phyloP scores from a whole-genome alignment of 53 echinoderm and acorn worm genomes.

The Paracentrotus lividus region DNA sequence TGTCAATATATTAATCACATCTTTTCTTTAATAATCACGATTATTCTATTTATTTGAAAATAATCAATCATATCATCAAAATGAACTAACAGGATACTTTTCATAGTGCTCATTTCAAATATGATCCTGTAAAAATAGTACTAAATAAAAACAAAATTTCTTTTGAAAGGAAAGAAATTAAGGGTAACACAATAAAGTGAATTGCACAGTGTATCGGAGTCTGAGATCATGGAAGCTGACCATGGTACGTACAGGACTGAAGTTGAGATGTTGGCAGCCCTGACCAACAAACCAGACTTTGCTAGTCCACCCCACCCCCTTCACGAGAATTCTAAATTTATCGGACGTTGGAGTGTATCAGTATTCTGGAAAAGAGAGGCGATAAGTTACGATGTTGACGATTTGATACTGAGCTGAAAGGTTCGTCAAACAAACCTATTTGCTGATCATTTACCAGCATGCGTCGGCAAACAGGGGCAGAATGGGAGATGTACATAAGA shows the following conservation, averaged over 20 bases:
- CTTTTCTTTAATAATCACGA: too few relatives aligned
- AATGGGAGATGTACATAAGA: conserved; percentile 61
- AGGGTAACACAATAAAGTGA: too few relatives aligned
- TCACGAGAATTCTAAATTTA: neutral
- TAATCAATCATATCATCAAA: too few relatives aligned
- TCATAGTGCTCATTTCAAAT: too few relatives aligned
- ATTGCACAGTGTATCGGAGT: neutral
- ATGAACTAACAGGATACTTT: too few relatives aligned
- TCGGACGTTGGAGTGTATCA: conserved; percentile 57
- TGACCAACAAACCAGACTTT: neutral
- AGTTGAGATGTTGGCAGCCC: neutral
- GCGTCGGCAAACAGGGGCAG: conserved; percentile 65
- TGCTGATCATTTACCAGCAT: conserved; percentile 70
- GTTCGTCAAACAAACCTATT: conserved; percentile 72
- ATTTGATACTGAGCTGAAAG: conserved; percentile 72
- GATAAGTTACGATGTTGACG: conserved; percentile 72
- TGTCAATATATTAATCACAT: neutral
- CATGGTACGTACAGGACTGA: neutral
- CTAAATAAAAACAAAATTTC: too few relatives aligned
- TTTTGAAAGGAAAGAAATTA: too few relatives aligned
- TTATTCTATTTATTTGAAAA: too few relatives aligned
- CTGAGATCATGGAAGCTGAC: neutral
- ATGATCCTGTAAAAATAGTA: too few relatives aligned
- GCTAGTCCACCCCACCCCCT: neutral
- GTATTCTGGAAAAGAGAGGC: conserved; percentile 60